These are phyloP conservation scores for Ahaetulla prasina DNA, from an alignment of 2,113 vertebrate species.

Conservation along the genomic window DNA sequence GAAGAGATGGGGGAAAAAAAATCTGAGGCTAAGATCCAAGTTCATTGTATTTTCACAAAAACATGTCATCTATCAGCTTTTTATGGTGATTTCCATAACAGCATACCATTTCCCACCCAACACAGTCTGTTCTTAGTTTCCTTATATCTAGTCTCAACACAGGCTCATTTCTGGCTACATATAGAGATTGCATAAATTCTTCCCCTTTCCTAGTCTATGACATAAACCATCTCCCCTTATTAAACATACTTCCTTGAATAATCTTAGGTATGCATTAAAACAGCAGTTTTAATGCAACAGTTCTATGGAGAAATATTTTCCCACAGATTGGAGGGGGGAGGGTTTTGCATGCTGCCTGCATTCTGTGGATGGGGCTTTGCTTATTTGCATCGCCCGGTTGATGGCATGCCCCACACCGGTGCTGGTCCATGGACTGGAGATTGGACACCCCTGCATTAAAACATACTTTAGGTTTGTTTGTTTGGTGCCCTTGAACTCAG, in stretches of 20 bases:
- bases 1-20: not conserved
- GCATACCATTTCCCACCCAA: not conserved
- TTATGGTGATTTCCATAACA: not conserved
- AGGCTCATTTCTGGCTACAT: not conserved
- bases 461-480: not conserved
- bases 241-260: not conserved
- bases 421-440: too few relatives aligned
- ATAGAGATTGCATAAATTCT: not conserved
- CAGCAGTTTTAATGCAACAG: not conserved
- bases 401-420: too few relatives aligned
- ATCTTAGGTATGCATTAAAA: not conserved
- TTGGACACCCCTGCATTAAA: not conserved
- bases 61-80: not conserved
- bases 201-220: not conserved
- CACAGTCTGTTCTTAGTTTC: not conserved
- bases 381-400: too few relatives aligned
- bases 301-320: too few relatives aligned
- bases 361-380: too few relatives aligned
- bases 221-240: not conserved
- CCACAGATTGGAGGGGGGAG: too few relatives aligned
- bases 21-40: not conserved
- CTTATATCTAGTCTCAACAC: not conserved
- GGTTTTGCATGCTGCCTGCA: too few relatives aligned
- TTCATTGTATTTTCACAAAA: not conserved
- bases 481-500: not conserved